phyloP scores from a whole-genome alignment of 2,113 vertebrate genomes.

The Murina feae region DNA sequence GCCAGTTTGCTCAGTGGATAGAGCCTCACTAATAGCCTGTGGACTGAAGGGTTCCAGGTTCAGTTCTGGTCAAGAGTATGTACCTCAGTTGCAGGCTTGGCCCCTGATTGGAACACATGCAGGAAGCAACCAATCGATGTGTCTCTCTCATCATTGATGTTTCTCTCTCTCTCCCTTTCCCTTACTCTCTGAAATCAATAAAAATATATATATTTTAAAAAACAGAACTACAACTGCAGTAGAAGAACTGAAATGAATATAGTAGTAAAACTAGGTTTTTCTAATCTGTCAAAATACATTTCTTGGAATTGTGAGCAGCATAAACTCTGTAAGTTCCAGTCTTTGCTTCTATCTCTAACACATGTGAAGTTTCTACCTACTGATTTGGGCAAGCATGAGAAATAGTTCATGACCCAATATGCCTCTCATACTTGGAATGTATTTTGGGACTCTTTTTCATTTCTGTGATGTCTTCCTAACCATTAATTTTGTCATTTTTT shows the following conservation, averaged over 20 bases:
- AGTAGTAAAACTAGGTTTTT: slow-evolving; percentile 36
- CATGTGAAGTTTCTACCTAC: not conserved
- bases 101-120: too few relatives aligned
- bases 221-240: not conserved
- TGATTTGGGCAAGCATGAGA: not conserved
- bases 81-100: too few relatives aligned
- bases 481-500: not conserved
- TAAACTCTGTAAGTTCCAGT: slow-evolving; percentile 7
- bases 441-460: not conserved
- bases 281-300: slow-evolving; percentile 53
- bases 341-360: not conserved
- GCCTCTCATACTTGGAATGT: not conserved
- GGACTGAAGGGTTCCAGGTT: too few relatives aligned
- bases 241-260: not conserved
- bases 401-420: not conserved
- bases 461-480: not conserved
- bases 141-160: too few relatives aligned
- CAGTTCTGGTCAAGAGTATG: too few relatives aligned
- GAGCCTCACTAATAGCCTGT: too few relatives aligned
- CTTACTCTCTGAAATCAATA: too few relatives aligned
- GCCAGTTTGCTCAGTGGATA: too few relatives aligned
- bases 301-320: slow-evolving; percentile 22
- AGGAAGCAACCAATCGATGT: too few relatives aligned
- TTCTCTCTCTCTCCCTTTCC: too few relatives aligned
- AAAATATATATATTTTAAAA: not conserved